These are phyloP conservation scores for Anisognathus igniventris DNA, from an alignment of 2,797 vertebrate genomes.

Conservation along the genomic window DNA sequence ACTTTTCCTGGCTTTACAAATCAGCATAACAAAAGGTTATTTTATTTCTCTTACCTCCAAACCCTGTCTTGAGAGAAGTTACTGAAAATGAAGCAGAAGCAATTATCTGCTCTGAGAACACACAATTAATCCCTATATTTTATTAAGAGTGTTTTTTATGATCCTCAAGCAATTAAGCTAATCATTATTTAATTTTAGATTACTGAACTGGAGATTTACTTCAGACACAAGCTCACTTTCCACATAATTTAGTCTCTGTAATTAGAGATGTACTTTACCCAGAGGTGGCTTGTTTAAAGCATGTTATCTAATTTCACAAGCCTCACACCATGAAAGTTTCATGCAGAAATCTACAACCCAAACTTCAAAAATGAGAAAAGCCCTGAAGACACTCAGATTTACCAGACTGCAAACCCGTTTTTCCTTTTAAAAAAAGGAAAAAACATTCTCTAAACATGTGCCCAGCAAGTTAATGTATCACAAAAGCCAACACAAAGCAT, in stretches of 20 bases:
- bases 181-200: slow-evolving; percentile 61
- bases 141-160: slow-evolving; percentile 29
- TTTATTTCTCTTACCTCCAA: slow-evolving; percentile 24
- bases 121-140: slow-evolving; percentile 35
- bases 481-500: neutral
- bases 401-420: neutral
- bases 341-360: neutral
- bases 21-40: slow-evolving; percentile 36
- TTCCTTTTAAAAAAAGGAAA: neutral
- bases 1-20: slow-evolving; percentile 16
- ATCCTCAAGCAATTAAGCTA: slow-evolving; percentile 56
- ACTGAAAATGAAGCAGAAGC: slow-evolving; percentile 37
- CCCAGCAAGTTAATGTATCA: neutral
- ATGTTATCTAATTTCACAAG: slow-evolving; percentile 3
- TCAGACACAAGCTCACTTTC: slow-evolving; percentile 42
- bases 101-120: slow-evolving; percentile 41
- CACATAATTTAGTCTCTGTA: slow-evolving; percentile 47
- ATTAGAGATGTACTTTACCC: slow-evolving; percentile 45
- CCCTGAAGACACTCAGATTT: neutral
- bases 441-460: neutral
- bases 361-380: neutral
- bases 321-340: neutral
- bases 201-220: slow-evolving; percentile 47
- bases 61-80: neutral
- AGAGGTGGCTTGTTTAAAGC: slow-evolving; percentile 43